Evolutionary conservation across 2,113 vertebrate genomes (phyloP).

Genomic region (Andinoacara biseriatus): DNA sequence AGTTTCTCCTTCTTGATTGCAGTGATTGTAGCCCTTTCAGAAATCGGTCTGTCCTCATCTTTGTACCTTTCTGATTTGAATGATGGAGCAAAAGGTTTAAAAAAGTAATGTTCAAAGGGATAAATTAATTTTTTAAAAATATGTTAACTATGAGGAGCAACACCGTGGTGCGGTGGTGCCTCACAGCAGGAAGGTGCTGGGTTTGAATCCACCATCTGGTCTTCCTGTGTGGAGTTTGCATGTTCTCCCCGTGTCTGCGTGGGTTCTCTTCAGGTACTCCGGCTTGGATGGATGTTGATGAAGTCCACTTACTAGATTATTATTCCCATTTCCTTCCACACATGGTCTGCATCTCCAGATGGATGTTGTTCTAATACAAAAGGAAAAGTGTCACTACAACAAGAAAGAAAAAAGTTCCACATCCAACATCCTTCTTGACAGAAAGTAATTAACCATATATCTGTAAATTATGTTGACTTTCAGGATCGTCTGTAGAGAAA

Average conservation of each 20-base stretch:
- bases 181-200: too few species aligned
- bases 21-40: background rate
- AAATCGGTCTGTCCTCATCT: background rate
- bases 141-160: background rate
- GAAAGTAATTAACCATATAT: background rate
- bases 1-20: too few species aligned
- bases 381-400: background rate
- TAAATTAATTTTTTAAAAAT: background rate
- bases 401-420: background rate
- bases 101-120: background rate
- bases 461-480: background rate
- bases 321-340: background rate
- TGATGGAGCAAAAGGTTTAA: background rate
- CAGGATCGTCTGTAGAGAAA: background rate
- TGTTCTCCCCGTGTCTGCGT: too few species aligned
- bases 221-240: too few species aligned
- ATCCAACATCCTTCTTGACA: background rate
- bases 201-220: too few species aligned
- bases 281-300: too few species aligned
- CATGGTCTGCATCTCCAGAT: background rate
- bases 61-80: background rate
- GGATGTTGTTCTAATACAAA: background rate
- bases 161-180: too few species aligned
- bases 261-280: too few species aligned
- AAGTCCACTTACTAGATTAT: background rate